These are phyloP conservation scores for Leptodactylus fallax DNA, from an alignment of 2,797 vertebrate genomes.

Conservation along the genomic window DNA sequence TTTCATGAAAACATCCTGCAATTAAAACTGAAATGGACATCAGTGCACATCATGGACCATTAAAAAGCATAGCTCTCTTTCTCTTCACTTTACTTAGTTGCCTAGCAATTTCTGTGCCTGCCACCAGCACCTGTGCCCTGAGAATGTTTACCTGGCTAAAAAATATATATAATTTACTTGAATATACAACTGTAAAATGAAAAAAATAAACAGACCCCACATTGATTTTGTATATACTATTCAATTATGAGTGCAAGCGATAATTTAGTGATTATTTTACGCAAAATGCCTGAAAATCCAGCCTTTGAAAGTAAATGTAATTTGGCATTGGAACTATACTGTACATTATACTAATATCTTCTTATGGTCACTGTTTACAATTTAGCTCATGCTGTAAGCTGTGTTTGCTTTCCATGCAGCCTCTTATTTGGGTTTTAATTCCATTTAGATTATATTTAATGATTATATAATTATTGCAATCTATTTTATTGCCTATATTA, in stretches of 20 bases:
- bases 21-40: background rate
- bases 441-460: no score
- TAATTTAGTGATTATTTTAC: background rate
- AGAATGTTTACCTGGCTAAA: background rate
- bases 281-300: background rate
- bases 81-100: constrained; percentile 37
- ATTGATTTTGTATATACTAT: background rate
- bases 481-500: no score
- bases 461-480: no score
- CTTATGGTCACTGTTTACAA: no score
- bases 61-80: background rate
- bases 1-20: constrained; percentile 15
- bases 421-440: no score
- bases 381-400: no score
- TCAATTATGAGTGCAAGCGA: background rate
- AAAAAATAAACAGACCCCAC: background rate
- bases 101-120: constrained; percentile 15
- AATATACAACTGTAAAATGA: background rate
- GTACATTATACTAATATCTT: background rate
- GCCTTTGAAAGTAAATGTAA: background rate
- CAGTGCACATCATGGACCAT: background rate
- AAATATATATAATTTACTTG: background rate
- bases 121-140: background rate
- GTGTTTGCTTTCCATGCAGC: no score
- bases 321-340: background rate